Evolutionary conservation across 1,140 invertebrate species (phyloP), one percentile per base, ranked within the genome.

Genomic region (Belonocnema kinseyi): DNA sequence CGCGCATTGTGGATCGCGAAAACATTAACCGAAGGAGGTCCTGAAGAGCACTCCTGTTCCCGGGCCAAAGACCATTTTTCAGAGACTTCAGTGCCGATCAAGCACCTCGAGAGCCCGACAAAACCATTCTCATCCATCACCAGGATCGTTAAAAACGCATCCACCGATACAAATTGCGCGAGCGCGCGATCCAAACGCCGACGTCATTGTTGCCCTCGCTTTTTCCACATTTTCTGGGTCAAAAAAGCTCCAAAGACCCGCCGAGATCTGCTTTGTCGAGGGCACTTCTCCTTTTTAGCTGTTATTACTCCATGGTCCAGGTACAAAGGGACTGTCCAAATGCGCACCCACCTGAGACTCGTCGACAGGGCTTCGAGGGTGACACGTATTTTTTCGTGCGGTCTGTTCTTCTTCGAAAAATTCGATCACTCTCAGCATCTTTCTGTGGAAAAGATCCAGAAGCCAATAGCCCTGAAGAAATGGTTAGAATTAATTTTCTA

Each of bases 81-180:
- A 91, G 89, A 85, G 61, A 33, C 61, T 33, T 21, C 58, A 66
- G 26, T 66, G 58, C 58, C 61, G 21, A 66, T 66, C 61, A 33
- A 66, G 26, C 26, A 33, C 85, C 87, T 88, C 80, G 78, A 86
- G 85, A 86, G 80, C 82, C 78, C 82, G 79, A 82, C 82, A 88
- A 75, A 84, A 80, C 58, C 81, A 76, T 73, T 79, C 72, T 86
- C 90, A 91, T 91, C 90, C 86, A 90, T 91, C 90, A 91, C 87
- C 83, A 50, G 76, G 88, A 91, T 91, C 90, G 89, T 91, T 91
- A 91, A 91, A 91, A 91, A 90, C 85, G 86, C 86, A 91, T 90
- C 86, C 82, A 75, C 81, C 83, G 80, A 87, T 90, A 88, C 88
- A 90, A 90, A 89, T 89, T 89, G 88, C 84, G 85, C 78, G 80